Conservation (phyloP, 2,888 invertebrate genomes). For the Meghimatium bilineatum region DNA sequence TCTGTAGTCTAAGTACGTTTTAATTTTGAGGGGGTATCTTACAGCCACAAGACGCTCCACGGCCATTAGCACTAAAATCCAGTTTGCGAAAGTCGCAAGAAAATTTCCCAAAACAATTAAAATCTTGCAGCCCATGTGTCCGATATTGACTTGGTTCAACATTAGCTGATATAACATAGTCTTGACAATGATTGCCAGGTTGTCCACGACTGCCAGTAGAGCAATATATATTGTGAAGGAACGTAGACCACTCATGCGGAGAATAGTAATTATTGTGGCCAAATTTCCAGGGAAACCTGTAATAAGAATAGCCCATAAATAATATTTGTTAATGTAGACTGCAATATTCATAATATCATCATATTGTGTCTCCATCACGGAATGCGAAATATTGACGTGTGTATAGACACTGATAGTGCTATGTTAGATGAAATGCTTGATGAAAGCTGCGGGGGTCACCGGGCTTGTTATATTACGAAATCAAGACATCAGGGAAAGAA, state of each 20-base stretch:
- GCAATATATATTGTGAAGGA: conserved; percentile 63
- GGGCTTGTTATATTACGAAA: no score
- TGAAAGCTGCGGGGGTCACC: no score
- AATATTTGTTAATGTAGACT: conserved; percentile 60
- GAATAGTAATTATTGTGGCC: conserved; percentile 61
- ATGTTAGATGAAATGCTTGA: no score
- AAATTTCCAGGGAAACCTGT: conserved; percentile 65
- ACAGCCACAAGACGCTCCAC: conserved; percentile 49
- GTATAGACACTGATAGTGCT: no score
- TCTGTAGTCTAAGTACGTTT: conserved; percentile 28
- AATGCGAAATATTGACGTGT: background rate
- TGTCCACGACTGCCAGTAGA: conserved; percentile 63
- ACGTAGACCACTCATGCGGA: conserved; percentile 59
- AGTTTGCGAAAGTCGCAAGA: conserved; percentile 44
- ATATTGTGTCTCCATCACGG: conserved; percentile 2
- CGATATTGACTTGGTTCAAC: conserved; percentile 52
- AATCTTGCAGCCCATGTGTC: conserved; percentile 54
- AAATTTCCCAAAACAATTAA: conserved; percentile 44
- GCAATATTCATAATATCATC: conserved; percentile 47
- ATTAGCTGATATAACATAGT: conserved; percentile 59
- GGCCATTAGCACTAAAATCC: conserved; percentile 52
- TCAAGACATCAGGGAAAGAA: no score
- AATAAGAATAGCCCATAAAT: conserved; percentile 59
- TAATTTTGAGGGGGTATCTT: conserved; percentile 49
- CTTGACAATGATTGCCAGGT: conserved; percentile 59